Evolutionary conservation across 1,140 invertebrate species (phyloP).

Genomic region (fruit fly (Drosophila melanogaster)): DNA sequence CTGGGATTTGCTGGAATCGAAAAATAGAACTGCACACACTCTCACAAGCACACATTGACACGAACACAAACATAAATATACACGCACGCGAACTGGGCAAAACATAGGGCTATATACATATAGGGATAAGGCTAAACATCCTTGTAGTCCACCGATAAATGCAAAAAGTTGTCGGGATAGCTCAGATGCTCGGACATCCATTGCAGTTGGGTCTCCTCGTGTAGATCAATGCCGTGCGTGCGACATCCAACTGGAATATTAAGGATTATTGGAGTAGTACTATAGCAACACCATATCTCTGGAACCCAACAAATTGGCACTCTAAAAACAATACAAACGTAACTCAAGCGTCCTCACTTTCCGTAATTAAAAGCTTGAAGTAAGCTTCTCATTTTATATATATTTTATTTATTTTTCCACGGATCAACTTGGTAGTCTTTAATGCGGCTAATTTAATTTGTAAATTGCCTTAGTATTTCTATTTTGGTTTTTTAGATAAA

Average conservation of each 20-base stretch:
- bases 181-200: conserved; percentile 99
- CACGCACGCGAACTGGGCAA: conserved; percentile 12
- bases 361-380: background rate
- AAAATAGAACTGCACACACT: conserved; percentile 27
- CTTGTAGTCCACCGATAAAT: conserved; percentile 88
- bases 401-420: background rate
- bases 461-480: background rate
- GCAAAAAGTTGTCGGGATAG: conserved; percentile 99
- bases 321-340: background rate
- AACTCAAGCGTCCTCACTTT: background rate
- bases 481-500: background rate
- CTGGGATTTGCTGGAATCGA: conserved; percentile 45
- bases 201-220: conserved; percentile 95
- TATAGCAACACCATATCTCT: background rate
- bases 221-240: conserved; percentile 95
- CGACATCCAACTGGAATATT: conserved; percentile 90
- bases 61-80: conserved; percentile 1
- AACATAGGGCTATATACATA: conserved; percentile 8
- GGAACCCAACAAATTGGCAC: background rate
- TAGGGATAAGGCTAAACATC: conserved; percentile 29
- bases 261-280: conserved; percentile 11
- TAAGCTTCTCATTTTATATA: background rate
- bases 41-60: conserved; percentile 7
- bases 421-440: background rate
- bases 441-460: background rate